These are phyloP conservation scores for Euthynnus affinis DNA, from an alignment of 2,797 vertebrate genomes.

Conservation along the genomic window DNA sequence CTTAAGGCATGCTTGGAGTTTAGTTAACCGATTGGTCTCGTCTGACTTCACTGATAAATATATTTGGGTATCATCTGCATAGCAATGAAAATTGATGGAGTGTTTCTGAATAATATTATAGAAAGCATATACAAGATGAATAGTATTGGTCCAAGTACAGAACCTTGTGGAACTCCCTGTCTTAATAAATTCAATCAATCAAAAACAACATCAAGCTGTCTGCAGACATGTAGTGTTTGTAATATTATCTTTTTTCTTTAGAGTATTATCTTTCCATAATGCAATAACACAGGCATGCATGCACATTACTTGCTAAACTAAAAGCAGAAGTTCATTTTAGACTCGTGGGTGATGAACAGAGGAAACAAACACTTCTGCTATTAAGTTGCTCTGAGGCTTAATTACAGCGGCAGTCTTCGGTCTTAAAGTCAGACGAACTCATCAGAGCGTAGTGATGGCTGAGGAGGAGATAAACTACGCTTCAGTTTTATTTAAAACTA, in stretches of 20 bases:
- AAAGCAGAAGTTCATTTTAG: constrained; percentile 47
- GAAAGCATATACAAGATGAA: too few species aligned
- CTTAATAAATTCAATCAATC: too few species aligned
- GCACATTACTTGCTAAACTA: background rate
- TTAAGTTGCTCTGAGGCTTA: fast-evolving
- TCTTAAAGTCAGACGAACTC: fast-evolving
- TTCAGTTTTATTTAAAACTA: constrained; percentile 53
- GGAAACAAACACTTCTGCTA: background rate
- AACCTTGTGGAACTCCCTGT: too few species aligned
- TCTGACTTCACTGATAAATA: too few species aligned
- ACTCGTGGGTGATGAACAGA: background rate
- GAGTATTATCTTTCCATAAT: background rate
- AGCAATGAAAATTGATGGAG: too few species aligned
- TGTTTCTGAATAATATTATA: too few species aligned
- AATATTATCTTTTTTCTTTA: too few species aligned
- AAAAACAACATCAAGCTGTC: too few species aligned
- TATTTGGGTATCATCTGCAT: too few species aligned
- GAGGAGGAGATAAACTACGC: constrained; percentile 66
- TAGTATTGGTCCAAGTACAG: too few species aligned
- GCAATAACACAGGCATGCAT: background rate
- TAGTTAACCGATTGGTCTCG: too few species aligned
- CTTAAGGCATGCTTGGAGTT: too few species aligned
- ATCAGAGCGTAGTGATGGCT: constrained; percentile 23
- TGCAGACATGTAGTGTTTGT: background rate
- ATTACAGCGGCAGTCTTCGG: fast-evolving